Evolutionary conservation across 2,888 invertebrate species (phyloP), one percentile per base, ranked within the genome.

Genomic region (Parnassius apollo): DNA sequence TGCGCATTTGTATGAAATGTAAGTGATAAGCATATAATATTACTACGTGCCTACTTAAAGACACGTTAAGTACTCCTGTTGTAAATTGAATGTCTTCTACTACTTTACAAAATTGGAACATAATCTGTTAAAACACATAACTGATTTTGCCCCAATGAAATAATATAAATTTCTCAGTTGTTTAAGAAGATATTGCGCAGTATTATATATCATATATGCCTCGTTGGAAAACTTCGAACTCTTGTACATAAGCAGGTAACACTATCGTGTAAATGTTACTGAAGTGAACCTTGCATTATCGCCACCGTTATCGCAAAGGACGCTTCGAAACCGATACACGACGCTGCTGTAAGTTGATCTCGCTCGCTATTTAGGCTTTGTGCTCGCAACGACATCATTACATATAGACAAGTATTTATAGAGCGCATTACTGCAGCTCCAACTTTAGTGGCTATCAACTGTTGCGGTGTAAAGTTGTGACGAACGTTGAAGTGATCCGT

Each of bases 221-320:
- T 49, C 49, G 13, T 49, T 9, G 25, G 35, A n/a, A 65, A 65
- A 65, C 59, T 51, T 35, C 44, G 54, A 55, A 70, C 64, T 69
- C 69, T 73, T 69, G 67, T 70, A 62, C 71, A 66, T 70, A 67
- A 64, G 58, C 25, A 64, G 71, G 71, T 70, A 71, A 70, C 72
- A 69, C 77, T 84, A 82, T 83, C 80, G 80, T 81, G 82, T 83
- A 84, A 85, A 86, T 81, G 81, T 79, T 80, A 78, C 74, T 77
- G 76, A 81, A 83, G 80, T 77, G 78, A 80, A 75, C 76, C 78
- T 72, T 79, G 81, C 84, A 85, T 88, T 84, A 85, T 86, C 77
- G 35, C 35, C 35, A 35, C 4, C 78, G 81, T 87, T 89, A 87
- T 87, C 88, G 84, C 74, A 73, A 80, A 78, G 81, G 83, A 70